Conservation (phyloP, 2,888 invertebrate genomes). For the Scaptomyza polygonia region DNA sequence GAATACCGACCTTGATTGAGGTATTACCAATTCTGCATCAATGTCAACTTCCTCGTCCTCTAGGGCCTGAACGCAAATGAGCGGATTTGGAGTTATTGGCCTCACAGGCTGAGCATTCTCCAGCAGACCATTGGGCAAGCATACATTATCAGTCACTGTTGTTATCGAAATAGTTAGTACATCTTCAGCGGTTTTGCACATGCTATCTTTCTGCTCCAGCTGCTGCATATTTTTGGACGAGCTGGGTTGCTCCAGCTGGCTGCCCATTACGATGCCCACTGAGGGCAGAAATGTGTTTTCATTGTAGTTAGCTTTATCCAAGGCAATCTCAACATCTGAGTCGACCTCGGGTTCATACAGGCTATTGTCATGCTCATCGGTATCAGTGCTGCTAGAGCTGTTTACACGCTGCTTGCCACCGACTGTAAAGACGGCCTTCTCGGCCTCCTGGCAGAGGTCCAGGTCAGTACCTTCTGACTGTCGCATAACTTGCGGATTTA, state of each 20-base stretch:
- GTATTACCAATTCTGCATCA: slow-evolving; percentile 81
- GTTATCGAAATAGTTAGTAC: slow-evolving; percentile 83
- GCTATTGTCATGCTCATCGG: slow-evolving; percentile 88
- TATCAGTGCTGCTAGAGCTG: slow-evolving; percentile 85
- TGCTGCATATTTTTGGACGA: slow-evolving; percentile 71
- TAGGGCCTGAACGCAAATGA: slow-evolving; percentile 83
- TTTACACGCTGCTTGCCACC: slow-evolving; percentile 68
- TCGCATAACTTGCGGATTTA: slow-evolving; percentile 80
- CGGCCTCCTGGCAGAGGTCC: slow-evolving; percentile 80
- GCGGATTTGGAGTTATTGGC: slow-evolving; percentile 86
- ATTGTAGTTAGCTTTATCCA: slow-evolving; percentile 77
- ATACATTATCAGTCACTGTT: slow-evolving; percentile 83
- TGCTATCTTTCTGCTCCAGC: slow-evolving; percentile 84
- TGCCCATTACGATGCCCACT: slow-evolving; percentile 87
- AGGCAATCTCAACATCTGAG: slow-evolving; percentile 74
- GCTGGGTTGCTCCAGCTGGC: slow-evolving; percentile 68
- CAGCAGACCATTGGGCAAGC: slow-evolving; percentile 82
- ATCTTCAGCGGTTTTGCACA: slow-evolving; percentile 83
- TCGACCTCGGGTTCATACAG: slow-evolving; percentile 85
- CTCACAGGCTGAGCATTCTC: slow-evolving; percentile 82
- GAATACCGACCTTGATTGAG: slow-evolving; percentile 82
- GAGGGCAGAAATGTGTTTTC: slow-evolving; percentile 87
- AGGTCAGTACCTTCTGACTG: slow-evolving; percentile 68
- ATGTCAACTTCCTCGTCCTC: slow-evolving; percentile 69
- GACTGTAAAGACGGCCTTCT: slow-evolving; percentile 76